Conservation (phyloP, 2,113 vertebrate genomes). For the Gorsachius goisagi region DNA sequence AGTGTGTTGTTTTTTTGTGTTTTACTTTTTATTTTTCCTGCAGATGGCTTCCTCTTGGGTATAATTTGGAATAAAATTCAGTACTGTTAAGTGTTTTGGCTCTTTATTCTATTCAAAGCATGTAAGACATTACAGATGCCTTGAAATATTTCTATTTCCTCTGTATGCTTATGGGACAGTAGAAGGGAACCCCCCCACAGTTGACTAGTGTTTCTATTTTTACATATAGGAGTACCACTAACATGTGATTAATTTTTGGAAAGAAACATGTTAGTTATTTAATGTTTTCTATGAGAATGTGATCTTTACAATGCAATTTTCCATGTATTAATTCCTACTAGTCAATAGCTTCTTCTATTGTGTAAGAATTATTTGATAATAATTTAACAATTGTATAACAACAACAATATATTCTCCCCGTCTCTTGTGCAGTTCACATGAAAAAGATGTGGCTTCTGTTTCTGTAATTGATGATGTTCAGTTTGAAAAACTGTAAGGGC, state of each 20-base stretch:
- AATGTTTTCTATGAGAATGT: not conserved
- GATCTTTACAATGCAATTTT: not conserved
- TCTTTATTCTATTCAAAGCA: slow-evolving; percentile 53
- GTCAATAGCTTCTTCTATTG: not conserved
- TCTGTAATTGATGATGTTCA: not conserved
- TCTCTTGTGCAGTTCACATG: not conserved
- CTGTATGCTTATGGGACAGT: slow-evolving; percentile 46
- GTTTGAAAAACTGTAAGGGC: not conserved
- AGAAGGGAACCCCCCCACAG: slow-evolving; percentile 52
- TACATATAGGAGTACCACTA: not conserved
- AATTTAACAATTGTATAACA: not conserved
- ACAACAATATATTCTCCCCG: not conserved
- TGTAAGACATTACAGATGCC: slow-evolving; percentile 64
- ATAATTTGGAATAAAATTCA: slow-evolving; percentile 61
- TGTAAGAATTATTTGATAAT: not conserved
- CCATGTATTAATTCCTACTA: not conserved
- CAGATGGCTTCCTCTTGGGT: slow-evolving; percentile 67
- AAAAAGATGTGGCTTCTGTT: not conserved
- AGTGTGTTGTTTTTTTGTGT: not conserved
- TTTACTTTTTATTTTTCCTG: slow-evolving; percentile 56
- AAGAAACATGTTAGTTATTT: not conserved
- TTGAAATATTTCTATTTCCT: slow-evolving; percentile 63
- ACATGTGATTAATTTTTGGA: not conserved
- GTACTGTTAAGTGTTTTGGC: slow-evolving; percentile 59
- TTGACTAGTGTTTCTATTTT: slow-evolving; percentile 51